Percentiles rank a stretch among this genome's conserved stretches.
phyloP scores from a whole-genome alignment of 1,140 invertebrate species.

The Spodoptera litura region DNA sequence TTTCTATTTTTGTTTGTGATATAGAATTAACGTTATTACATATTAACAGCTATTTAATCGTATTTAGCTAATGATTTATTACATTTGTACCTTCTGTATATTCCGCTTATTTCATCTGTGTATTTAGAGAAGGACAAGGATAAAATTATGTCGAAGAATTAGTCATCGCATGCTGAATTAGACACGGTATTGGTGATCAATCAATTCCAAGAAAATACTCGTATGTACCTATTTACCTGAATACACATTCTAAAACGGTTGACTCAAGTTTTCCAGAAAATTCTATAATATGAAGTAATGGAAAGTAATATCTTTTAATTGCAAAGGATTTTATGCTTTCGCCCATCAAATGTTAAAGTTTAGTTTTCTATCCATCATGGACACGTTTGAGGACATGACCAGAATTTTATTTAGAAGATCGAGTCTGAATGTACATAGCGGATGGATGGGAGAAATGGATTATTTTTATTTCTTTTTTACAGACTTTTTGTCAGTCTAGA shows the following conservation, averaged over 20 bases:
- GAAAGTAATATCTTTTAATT: not conserved
- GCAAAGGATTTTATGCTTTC: conserved; percentile 3
- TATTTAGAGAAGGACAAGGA: not conserved
- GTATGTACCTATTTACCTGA: not conserved
- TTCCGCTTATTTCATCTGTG: no score
- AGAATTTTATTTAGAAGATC: conserved; percentile 9
- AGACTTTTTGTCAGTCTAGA: conserved; percentile 25
- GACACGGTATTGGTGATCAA: not conserved
- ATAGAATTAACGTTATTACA: no score
- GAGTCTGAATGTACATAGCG: no score
- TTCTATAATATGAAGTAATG: not conserved
- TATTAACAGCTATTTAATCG: no score
- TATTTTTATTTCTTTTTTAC: conserved; percentile 13
- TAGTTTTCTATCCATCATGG: conserved; percentile 13
- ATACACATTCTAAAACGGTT: not conserved
- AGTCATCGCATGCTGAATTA: conserved; percentile 2
- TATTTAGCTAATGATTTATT: no score
- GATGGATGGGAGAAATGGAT: not conserved
- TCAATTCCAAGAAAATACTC: conserved; percentile 18
- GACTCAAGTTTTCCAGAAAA: conserved; percentile 5
- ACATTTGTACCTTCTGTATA: no score
- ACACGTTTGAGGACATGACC: conserved; percentile 9
- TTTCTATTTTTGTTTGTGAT: no score
- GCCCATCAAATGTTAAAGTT: conserved; percentile 15
- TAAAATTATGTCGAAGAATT: conserved; percentile 4